These are phyloP conservation scores for Adelphocoris suturalis DNA, from an alignment of 2,888 invertebrate species.

Conservation along the genomic window DNA sequence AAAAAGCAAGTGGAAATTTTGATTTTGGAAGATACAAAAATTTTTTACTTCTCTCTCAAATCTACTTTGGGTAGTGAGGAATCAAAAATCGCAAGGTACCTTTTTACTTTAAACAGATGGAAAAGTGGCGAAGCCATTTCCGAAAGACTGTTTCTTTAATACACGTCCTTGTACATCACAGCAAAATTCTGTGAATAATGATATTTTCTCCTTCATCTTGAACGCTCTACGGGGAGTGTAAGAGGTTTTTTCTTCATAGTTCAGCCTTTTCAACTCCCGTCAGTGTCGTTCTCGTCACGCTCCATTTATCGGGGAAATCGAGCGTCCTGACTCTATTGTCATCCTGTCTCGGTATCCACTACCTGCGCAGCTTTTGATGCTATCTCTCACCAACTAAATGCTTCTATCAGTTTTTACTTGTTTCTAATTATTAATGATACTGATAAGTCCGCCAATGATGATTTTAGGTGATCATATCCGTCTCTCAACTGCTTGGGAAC, in stretches of 20 bases:
- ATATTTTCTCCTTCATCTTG: background rate
- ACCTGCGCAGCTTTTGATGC: background rate
- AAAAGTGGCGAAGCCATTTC: no score
- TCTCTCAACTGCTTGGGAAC: slow-evolving; percentile 95
- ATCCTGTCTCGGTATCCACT: slow-evolving; percentile 18
- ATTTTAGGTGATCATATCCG: slow-evolving; percentile 93
- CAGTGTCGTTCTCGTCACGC: slow-evolving; percentile 61
- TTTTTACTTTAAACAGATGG: no score
- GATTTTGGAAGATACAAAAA: no score
- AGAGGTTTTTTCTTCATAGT: slow-evolving; percentile 15
- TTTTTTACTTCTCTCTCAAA: no score
- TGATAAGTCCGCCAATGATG: background rate
- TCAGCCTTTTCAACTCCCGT: slow-evolving; percentile 38
- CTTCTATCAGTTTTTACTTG: background rate
- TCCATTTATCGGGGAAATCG: slow-evolving; percentile 63
- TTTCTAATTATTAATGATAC: background rate
- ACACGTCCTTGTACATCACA: no score
- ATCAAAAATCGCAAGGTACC: no score
- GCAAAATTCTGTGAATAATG: no score
- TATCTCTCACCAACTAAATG: slow-evolving; percentile 9
- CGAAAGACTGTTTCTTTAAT: no score
- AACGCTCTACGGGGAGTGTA: background rate
- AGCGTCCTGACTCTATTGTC: slow-evolving; percentile 54
- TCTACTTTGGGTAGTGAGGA: no score
- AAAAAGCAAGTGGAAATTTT: no score